Conservation (phyloP, 2,888 invertebrate genomes). For the Sicus ferrugineus region DNA sequence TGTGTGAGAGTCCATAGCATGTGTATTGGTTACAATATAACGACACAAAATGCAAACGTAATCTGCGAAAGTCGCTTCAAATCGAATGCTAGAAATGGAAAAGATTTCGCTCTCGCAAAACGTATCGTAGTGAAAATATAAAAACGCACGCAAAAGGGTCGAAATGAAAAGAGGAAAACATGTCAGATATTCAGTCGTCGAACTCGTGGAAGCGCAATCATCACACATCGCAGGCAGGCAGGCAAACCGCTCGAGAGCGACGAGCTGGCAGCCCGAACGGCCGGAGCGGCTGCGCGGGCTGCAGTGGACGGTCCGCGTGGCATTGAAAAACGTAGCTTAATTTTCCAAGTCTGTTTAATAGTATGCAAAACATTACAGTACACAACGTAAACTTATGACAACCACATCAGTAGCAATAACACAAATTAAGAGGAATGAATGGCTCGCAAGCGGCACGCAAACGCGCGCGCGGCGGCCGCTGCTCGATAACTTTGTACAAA, state of each 20-base stretch:
- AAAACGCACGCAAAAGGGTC: neutral
- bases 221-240: neutral
- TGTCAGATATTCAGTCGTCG: neutral
- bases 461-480: neutral
- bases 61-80: neutral
- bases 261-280: neutral
- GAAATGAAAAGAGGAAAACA: conserved; percentile 3
- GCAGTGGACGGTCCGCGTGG: neutral
- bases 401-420: conserved; percentile 10
- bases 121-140: too few relatives aligned
- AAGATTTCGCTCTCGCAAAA: too few relatives aligned
- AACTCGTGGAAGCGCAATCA: neutral
- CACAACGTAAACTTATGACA: neutral
- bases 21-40: neutral
- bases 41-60: conserved; percentile 12
- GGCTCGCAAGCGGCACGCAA: conserved; percentile 18
- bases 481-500: conserved; percentile 12
- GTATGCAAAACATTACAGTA: conserved; percentile 20
- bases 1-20: neutral
- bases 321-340: conserved; percentile 6
- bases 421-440: conserved; percentile 17
- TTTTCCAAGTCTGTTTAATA: neutral
- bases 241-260: neutral
- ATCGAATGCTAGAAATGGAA: neutral
- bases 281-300: neutral